These are phyloP conservation scores for Parnassius apollo DNA, from an alignment of 2,888 invertebrate species.

Conservation along the genomic window DNA sequence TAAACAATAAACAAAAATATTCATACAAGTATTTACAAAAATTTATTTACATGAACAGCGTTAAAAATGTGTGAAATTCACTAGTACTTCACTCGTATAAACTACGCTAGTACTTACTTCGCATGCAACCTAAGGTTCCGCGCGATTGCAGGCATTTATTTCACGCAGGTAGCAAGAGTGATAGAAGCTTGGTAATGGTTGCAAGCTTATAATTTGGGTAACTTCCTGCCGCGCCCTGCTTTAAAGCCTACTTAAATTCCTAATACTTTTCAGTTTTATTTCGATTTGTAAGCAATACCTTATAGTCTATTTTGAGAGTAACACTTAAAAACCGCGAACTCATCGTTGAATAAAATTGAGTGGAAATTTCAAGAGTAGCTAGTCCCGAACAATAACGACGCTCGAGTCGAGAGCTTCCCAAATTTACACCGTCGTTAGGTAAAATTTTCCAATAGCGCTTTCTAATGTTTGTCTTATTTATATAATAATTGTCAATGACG, in stretches of 20 bases:
- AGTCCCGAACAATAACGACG: conserved; percentile 29
- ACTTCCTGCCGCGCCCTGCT: background rate
- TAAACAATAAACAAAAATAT: too few species aligned
- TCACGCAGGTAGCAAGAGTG: too few species aligned
- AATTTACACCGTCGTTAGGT: conserved; percentile 29
- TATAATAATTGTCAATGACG: conserved; percentile 2
- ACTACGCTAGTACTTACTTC: too few species aligned
- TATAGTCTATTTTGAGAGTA: conserved; percentile 13
- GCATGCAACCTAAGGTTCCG: too few species aligned
- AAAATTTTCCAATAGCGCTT: conserved; percentile 26
- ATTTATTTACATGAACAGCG: too few species aligned
- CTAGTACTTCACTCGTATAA: too few species aligned
- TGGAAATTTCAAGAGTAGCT: conserved; percentile 23
- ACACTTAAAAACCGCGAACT: conserved; percentile 26
- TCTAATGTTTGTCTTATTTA: conserved; percentile 17
- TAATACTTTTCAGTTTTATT: background rate
- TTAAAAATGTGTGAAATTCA: too few species aligned
- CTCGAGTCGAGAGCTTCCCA: conserved; percentile 26
- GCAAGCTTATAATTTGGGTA: background rate
- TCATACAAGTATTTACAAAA: too few species aligned
- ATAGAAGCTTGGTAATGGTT: background rate
- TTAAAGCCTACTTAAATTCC: background rate
- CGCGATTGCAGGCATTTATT: too few species aligned
- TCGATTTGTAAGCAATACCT: background rate
- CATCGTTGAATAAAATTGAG: conserved; percentile 22